Percentiles rank a stretch among this genome's conserved stretches.
These are phyloP conservation scores for Artemia sinica DNA, from an alignment of 2,888 invertebrate species.

Conservation along the genomic window DNA sequence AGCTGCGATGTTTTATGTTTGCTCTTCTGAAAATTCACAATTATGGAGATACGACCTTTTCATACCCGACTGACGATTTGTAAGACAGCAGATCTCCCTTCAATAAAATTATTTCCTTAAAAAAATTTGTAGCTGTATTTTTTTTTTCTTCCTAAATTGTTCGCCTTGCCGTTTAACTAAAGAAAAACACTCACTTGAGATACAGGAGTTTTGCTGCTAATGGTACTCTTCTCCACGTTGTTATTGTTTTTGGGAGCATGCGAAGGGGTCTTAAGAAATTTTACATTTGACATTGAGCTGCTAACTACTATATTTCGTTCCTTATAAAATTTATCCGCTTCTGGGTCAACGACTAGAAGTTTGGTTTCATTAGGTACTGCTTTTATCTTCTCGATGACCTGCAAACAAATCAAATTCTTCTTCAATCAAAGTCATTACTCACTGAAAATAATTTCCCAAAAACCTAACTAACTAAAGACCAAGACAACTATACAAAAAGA, in stretches of 20 bases:
- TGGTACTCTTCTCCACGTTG: not conserved
- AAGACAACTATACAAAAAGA: not conserved
- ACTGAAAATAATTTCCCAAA: not conserved
- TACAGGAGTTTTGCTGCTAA: no score
- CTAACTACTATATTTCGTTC: conserved; percentile 39
- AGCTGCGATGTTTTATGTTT: no score
- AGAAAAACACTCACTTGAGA: no score
- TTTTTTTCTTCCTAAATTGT: no score
- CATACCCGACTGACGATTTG: no score
- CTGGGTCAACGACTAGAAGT: conserved; percentile 63
- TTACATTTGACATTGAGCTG: conserved; percentile 37
- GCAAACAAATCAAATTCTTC: conserved; percentile 23
- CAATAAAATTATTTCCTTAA: no score
- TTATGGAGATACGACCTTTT: no score
- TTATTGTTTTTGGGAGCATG: conserved; percentile 25
- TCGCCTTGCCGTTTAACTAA: no score
- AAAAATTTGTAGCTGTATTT: no score
- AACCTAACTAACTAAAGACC: not conserved
- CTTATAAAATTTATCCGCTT: conserved; percentile 52
- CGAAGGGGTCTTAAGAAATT: conserved; percentile 30
- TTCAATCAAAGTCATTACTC: not conserved
- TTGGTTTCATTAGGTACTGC: conserved; percentile 67
- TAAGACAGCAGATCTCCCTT: no score
- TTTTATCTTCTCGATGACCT: conserved; percentile 82
- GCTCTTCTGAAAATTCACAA: no score